Conservation (phyloP, 2,113 vertebrate species). For the Dendrocopos noguchii region DNA sequence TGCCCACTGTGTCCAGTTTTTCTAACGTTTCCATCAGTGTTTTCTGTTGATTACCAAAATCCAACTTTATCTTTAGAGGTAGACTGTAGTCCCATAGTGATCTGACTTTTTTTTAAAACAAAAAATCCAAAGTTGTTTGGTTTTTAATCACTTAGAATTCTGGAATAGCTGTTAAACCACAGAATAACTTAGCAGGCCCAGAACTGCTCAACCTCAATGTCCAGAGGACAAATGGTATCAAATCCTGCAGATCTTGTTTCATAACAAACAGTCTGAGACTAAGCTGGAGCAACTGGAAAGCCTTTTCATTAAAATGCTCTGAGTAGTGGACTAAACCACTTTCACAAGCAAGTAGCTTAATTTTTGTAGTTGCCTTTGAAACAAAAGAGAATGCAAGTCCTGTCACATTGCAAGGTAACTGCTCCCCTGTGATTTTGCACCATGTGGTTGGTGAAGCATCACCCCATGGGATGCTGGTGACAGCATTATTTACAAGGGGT, state of each 20-base stretch:
- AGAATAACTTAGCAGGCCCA: not conserved
- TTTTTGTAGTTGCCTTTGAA: not conserved
- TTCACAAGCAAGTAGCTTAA: not conserved
- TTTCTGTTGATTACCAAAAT: not conserved
- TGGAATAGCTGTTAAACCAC: not conserved
- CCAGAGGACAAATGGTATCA: not conserved
- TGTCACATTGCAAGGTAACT: not conserved
- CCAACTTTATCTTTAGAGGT: not conserved
- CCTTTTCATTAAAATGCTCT: not conserved
- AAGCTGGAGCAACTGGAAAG: not conserved
- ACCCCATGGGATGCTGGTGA: not conserved
- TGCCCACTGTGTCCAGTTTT: not conserved
- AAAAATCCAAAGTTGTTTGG: not conserved
- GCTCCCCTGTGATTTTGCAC: not conserved
- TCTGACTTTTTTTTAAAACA: no score
- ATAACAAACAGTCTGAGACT: not conserved
- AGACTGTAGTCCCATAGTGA: not conserved
- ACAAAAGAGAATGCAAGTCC: not conserved
- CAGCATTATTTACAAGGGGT: not conserved
- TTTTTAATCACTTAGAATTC: not conserved
- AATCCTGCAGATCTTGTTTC: not conserved
- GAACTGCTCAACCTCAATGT: not conserved
- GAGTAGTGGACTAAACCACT: not conserved
- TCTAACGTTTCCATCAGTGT: not conserved
- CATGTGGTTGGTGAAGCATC: not conserved